Percentiles rank a stretch among this genome's conserved stretches.
Conservation (phyloP, 2,113 vertebrate genomes). For the Reinhardtius hippoglossoides region DNA sequence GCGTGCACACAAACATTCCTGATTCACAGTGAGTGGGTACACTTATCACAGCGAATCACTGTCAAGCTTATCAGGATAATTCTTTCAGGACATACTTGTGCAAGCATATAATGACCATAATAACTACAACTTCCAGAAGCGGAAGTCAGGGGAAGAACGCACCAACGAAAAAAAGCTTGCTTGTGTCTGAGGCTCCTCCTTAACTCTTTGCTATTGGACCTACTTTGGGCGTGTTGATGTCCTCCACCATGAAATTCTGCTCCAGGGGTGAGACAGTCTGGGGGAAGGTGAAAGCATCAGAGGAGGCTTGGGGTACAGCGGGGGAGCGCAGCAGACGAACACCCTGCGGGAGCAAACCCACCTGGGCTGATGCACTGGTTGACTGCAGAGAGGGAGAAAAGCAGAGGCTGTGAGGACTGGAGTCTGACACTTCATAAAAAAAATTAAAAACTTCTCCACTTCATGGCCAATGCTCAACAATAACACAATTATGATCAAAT, state of each 20-base stretch:
- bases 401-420: not conserved
- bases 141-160: not conserved
- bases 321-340: slow-evolving; percentile 87
- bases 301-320: slow-evolving; percentile 84
- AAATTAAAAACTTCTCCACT: slow-evolving; percentile 6
- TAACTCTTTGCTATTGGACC: slow-evolving; percentile 9
- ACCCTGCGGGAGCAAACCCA: slow-evolving; percentile 85
- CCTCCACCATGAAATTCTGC: slow-evolving; percentile 91
- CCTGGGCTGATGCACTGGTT: slow-evolving; percentile 84
- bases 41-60: slow-evolving; percentile 57
- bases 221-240: slow-evolving; percentile 95
- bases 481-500: slow-evolving; percentile 1
- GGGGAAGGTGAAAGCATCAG: slow-evolving; percentile 89
- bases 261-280: slow-evolving; percentile 85
- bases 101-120: slow-evolving; percentile 28
- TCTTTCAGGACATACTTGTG: slow-evolving; percentile 42
- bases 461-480: slow-evolving; percentile 1
- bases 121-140: slow-evolving; percentile 29
- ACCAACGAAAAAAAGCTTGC: not conserved
- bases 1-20: slow-evolving; percentile 13
- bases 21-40: slow-evolving; percentile 22
- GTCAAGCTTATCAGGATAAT: slow-evolving; percentile 33
- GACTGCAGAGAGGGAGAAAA: slow-evolving; percentile 77
- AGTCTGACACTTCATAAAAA: not conserved
- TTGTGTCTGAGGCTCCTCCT: not conserved